Evolutionary conservation across 2,888 invertebrate species (phyloP).

Genomic region (Dicyrtoma fusca): DNA sequence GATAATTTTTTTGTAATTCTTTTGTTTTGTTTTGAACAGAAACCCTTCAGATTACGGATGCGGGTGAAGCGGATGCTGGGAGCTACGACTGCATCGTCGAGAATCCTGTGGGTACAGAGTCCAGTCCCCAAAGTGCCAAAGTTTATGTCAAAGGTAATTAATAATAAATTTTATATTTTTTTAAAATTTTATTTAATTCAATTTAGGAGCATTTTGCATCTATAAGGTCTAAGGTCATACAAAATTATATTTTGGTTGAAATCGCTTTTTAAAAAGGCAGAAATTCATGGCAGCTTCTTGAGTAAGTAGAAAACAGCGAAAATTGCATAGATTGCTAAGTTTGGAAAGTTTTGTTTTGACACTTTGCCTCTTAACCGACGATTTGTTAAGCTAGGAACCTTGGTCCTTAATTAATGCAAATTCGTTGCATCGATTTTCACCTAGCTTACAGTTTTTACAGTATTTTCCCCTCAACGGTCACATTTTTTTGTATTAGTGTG

Average conservation of each 20-base stretch:
- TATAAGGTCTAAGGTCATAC: no score
- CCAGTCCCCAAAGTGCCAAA: constrained; percentile 74
- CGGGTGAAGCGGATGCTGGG: constrained; percentile 89
- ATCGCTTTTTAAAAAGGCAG: no score
- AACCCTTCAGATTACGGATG: constrained; percentile 84
- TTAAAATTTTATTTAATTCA: no score
- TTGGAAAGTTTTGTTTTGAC: not conserved
- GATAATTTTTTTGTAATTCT: constrained; percentile 57
- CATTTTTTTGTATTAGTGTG: no score
- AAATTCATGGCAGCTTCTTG: not conserved
- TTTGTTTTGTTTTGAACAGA: constrained; percentile 64
- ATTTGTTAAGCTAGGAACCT: no score
- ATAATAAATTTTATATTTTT: no score
- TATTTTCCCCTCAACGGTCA: constrained; percentile 1
- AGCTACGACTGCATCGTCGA: constrained; percentile 96
- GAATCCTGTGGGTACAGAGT: constrained; percentile 89
- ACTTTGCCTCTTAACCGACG: no score
- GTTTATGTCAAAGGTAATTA: constrained; percentile 95
- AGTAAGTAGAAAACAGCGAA: not conserved
- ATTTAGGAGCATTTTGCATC: no score
- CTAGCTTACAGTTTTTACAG: not conserved
- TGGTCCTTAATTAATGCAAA: constrained; percentile 35
- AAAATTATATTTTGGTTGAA: no score
- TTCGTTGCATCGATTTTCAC: constrained; percentile 30
- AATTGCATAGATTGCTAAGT: not conserved